Conservation (phyloP, 2,113 vertebrate species). For the Antennarius striatus region DNA sequence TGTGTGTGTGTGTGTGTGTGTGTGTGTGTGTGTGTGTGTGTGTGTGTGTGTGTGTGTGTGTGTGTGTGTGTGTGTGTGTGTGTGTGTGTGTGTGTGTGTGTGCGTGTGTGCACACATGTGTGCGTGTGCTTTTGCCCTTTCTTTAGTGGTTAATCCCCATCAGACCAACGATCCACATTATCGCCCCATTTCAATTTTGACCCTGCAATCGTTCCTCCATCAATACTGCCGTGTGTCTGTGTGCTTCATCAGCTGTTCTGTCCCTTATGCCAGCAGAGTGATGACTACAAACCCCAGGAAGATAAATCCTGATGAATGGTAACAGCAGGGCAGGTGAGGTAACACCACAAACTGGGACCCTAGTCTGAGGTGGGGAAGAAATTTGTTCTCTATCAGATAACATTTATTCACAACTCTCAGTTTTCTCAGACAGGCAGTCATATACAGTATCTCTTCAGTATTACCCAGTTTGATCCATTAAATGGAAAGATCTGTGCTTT, state of each 20-base stretch:
- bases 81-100: background rate
- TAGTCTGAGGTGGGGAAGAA: background rate
- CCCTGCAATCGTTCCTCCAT: constrained; percentile 44
- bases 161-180: constrained; percentile 51
- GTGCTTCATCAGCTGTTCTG: constrained; percentile 40
- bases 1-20: too few relatives aligned
- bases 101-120: background rate
- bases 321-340: constrained; percentile 36
- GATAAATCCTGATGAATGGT: constrained; percentile 51
- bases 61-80: background rate
- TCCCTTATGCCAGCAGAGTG: constrained; percentile 23
- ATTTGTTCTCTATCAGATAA: constrained; percentile 3
- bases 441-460: background rate
- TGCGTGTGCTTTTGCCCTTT: constrained; percentile 1
- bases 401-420: background rate
- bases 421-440: too few relatives aligned
- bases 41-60: background rate
- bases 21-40: background rate
- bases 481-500: background rate
- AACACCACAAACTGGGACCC: constrained; percentile 21
- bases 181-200: constrained; percentile 62
- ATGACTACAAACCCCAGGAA: constrained; percentile 47
- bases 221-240: constrained; percentile 35
- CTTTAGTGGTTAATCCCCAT: constrained; percentile 45
- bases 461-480: background rate